Evolutionary conservation across 2,113 vertebrate species (phyloP).

Genomic region (Arvicanthis niloticus): DNA sequence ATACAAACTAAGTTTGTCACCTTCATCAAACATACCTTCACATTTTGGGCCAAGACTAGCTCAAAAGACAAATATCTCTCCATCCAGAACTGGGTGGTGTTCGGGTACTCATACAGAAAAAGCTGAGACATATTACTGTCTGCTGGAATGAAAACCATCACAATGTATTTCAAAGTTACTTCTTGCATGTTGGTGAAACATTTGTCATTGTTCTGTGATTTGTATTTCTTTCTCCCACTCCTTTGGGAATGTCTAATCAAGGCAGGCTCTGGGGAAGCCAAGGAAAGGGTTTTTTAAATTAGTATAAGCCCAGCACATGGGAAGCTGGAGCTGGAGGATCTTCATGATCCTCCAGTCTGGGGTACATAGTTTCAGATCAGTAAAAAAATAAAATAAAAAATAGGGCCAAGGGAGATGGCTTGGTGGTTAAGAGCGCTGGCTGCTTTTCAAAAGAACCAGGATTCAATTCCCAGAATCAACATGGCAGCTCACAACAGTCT

Average conservation of each 20-base stretch:
- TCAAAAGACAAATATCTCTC: slow-evolving; percentile 18
- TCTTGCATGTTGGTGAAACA: slow-evolving; percentile 49
- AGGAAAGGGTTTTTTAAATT: slow-evolving; percentile 1
- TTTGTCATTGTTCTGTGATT: not conserved
- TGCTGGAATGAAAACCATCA: slow-evolving; percentile 26
- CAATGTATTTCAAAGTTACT: slow-evolving; percentile 13
- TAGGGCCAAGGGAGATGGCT: not conserved
- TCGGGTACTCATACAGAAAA: not conserved
- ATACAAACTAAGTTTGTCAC: not conserved
- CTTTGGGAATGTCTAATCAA: slow-evolving; percentile 28
- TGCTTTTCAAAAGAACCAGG: not conserved
- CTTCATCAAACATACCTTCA: not conserved
- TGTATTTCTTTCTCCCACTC: not conserved
- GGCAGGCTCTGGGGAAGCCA: slow-evolving; percentile 15
- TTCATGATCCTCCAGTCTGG: not conserved
- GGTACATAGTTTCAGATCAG: not conserved
- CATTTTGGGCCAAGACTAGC: slow-evolving; percentile 42
- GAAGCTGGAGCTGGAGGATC: not conserved
- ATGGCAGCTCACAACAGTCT: not conserved
- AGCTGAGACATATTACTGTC: not conserved
- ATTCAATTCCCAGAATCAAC: not conserved
- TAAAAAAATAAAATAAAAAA: not conserved
- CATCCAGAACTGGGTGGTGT: not conserved
- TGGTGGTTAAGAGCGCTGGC: not conserved
- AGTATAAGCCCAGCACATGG: not conserved